Conservation (phyloP, 1,140 invertebrate genomes). For the Vanessa tameamea region DNA sequence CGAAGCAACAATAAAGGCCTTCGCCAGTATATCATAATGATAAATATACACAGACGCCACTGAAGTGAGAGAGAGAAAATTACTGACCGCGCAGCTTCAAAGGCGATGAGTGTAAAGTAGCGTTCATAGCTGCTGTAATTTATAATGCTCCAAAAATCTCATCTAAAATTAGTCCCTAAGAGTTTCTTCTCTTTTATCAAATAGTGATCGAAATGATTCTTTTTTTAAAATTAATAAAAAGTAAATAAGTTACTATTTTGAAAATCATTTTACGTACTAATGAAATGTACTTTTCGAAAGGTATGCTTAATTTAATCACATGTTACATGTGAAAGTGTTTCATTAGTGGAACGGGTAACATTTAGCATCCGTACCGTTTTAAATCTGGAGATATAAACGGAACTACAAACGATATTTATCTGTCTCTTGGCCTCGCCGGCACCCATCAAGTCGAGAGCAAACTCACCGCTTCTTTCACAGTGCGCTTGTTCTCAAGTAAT, state of each 20-base stretch:
- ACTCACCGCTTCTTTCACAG: conserved; percentile 32
- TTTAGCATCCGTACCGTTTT: conserved; percentile 18
- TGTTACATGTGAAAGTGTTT: too few relatives aligned
- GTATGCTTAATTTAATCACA: too few relatives aligned
- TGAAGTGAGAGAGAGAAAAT: conserved; percentile 44
- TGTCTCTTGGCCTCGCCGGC: conserved; percentile 61
- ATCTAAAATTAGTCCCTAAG: neutral
- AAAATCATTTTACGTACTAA: too few relatives aligned
- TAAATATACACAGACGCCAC: conserved; percentile 29
- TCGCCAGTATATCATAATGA: conserved; percentile 32
- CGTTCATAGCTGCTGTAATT: conserved; percentile 15
- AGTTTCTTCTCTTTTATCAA: neutral
- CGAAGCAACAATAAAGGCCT: conserved; percentile 29
- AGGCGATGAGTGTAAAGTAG: conserved; percentile 49
- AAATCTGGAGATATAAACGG: conserved; percentile 40
- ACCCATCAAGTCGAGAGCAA: conserved; percentile 49
- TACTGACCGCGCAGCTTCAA: conserved; percentile 56
- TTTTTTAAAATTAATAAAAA: too few relatives aligned
- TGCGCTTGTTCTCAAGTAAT: conserved; percentile 17
- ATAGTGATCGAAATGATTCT: too few relatives aligned
- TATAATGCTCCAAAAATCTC: conserved; percentile 6
- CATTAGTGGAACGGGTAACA: neutral
- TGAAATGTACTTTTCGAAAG: too few relatives aligned
- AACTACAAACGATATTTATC: conserved; percentile 60
- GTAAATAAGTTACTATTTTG: too few relatives aligned